phyloP scores from a whole-genome alignment of 2,888 invertebrate genomes.

The Copidosoma aretas region DNA sequence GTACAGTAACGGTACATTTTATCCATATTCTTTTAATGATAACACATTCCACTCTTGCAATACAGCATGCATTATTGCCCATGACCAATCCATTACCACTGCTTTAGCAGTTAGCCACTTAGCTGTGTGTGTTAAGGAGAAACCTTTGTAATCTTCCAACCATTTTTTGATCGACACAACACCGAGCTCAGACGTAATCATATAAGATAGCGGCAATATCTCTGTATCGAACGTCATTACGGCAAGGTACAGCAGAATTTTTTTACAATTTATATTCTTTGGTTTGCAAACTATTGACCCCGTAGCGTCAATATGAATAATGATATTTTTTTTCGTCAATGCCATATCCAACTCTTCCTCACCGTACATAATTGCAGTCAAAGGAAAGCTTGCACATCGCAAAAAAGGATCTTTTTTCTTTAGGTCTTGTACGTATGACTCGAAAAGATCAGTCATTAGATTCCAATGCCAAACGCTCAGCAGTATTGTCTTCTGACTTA shows the following conservation, averaged over 20 bases:
- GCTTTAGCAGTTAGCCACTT: slow-evolving; percentile 31
- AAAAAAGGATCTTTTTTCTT: too few relatives aligned
- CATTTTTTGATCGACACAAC: slow-evolving; percentile 26
- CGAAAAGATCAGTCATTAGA: background rate
- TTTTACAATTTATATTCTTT: slow-evolving; percentile 23
- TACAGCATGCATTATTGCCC: slow-evolving; percentile 28
- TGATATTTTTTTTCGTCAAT: too few relatives aligned
- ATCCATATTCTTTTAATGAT: slow-evolving; percentile 24
- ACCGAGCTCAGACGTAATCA: slow-evolving; percentile 33
- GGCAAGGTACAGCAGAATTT: slow-evolving; percentile 38
- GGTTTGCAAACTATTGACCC: slow-evolving; percentile 22
- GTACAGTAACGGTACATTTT: slow-evolving; percentile 19
- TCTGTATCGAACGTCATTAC: slow-evolving; percentile 9
- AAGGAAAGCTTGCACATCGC: too few relatives aligned
- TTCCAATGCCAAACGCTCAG: background rate
- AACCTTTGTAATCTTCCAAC: slow-evolving; percentile 32
- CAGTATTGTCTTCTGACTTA: background rate
- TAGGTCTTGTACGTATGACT: too few relatives aligned
- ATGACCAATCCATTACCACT: slow-evolving; percentile 33
- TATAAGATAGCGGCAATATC: slow-evolving; percentile 25
- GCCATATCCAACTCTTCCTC: too few relatives aligned
- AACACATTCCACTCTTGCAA: slow-evolving; percentile 23
- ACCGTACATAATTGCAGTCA: too few relatives aligned
- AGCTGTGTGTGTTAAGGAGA: background rate
- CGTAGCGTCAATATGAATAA: too few relatives aligned